phyloP scores from a whole-genome alignment of 2,113 vertebrate species.

The Procavia capensis region DNA sequence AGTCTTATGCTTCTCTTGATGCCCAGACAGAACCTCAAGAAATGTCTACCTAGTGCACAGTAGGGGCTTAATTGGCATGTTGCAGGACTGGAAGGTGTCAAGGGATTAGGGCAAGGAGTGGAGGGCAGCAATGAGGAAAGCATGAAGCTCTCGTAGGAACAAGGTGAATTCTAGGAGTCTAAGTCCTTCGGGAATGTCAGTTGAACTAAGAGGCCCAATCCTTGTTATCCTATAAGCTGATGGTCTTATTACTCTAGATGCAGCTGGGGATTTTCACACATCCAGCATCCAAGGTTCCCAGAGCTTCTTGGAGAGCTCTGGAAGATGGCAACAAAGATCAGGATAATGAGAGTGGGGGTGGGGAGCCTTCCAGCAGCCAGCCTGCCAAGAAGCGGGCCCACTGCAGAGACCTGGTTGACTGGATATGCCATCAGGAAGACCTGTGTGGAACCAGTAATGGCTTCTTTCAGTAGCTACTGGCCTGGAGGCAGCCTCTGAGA shows the following conservation, averaged over 20 bases:
- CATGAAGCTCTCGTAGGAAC: not conserved
- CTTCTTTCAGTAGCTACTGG: not conserved
- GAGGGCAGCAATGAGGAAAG: not conserved
- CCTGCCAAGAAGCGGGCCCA: not conserved
- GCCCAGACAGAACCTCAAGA: fast-evolving
- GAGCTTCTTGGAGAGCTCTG: not conserved
- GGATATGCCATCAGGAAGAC: no score
- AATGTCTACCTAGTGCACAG: not conserved
- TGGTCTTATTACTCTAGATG: not conserved
- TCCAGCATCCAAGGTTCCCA: not conserved
- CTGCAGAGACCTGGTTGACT: fast-evolving
- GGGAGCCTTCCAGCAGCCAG: not conserved
- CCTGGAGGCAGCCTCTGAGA: fast-evolving
- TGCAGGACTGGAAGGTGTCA: fast-evolving
- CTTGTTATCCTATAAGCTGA: fast-evolving
- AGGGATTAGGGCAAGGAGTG: fast-evolving
- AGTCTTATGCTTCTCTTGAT: fast-evolving
- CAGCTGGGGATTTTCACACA: not conserved
- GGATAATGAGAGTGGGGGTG: not conserved
- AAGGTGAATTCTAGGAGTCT: not conserved
- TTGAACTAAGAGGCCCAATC: not conserved
- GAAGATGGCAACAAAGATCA: constrained; percentile 6
- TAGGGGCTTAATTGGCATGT: not conserved
- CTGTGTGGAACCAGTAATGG: fast-evolving
- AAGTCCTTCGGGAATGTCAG: not conserved